Evolutionary conservation across 2,888 invertebrate species (phyloP).

Genomic region (Pheosia tremula): DNA sequence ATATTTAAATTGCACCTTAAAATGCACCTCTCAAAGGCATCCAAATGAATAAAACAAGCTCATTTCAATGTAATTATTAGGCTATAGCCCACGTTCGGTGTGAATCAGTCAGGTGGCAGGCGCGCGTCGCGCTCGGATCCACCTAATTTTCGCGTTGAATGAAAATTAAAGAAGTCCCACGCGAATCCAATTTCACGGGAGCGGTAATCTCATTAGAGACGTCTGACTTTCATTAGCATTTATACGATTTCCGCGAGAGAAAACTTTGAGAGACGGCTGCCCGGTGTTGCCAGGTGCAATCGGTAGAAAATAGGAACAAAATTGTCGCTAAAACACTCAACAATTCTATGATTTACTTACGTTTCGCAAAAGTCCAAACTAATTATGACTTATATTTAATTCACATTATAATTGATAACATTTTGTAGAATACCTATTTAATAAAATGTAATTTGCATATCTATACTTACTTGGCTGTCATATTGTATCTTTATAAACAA

Average conservation of each 20-base stretch:
- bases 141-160: slow-evolving; percentile 76
- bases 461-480: too few species aligned
- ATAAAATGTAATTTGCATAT: too few species aligned
- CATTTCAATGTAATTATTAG: slow-evolving; percentile 27
- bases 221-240: slow-evolving; percentile 82
- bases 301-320: background rate
- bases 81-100: slow-evolving; percentile 38
- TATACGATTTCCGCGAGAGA: slow-evolving; percentile 73
- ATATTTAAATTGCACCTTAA: background rate
- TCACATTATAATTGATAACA: too few species aligned
- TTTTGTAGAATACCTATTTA: too few species aligned
- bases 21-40: background rate
- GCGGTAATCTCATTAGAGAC: slow-evolving; percentile 80
- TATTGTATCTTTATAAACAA: too few species aligned
- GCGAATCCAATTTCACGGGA: slow-evolving; percentile 79
- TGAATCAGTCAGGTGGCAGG: slow-evolving; percentile 49
- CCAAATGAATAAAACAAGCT: slow-evolving; percentile 19
- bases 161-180: slow-evolving; percentile 81
- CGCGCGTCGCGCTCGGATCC: slow-evolving; percentile 52
- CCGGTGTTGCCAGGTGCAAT: slow-evolving; percentile 12
- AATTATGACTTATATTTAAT: too few species aligned
- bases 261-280: slow-evolving; percentile 63
- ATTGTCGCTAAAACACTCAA: background rate
- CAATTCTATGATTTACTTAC: background rate
- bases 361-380: background rate